Evolutionary conservation across 2,797 vertebrate species (phyloP).

Genomic region (Mormyrops attenuatus): DNA sequence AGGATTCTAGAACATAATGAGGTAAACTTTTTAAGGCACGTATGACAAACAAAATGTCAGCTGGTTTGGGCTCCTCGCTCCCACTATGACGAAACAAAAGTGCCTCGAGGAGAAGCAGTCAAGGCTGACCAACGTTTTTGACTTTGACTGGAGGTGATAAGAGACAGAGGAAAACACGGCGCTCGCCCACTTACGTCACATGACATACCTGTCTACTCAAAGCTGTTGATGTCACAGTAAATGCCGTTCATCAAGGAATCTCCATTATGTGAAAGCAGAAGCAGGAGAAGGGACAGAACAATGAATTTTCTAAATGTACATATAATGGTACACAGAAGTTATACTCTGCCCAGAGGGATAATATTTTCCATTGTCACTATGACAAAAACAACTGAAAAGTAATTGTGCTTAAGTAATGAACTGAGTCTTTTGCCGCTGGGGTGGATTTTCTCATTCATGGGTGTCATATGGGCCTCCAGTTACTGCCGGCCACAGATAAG

Average conservation of each 20-base stretch:
- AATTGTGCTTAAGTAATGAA: neutral
- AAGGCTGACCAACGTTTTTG: neutral
- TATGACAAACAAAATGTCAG: neutral
- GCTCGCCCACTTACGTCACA: neutral
- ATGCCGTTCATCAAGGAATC: neutral
- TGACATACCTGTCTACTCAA: neutral
- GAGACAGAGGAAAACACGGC: neutral
- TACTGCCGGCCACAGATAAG: conserved; percentile 45
- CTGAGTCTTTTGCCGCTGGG: neutral
- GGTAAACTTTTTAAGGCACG: neutral
- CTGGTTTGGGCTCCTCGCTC: neutral
- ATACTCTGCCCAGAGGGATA: neutral
- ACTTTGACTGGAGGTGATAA: neutral
- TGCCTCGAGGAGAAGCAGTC: neutral
- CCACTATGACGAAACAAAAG: neutral
- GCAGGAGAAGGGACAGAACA: neutral
- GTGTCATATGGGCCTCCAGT: conserved; percentile 33
- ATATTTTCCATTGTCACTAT: neutral
- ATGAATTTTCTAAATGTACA: neutral
- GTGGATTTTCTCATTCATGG: conserved; percentile 27
- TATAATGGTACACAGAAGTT: neutral
- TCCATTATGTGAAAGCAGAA: neutral
- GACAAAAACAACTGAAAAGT: neutral
- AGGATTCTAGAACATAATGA: neutral
- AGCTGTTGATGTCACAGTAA: neutral